Evolutionary conservation across 2,797 vertebrate species (phyloP).

Genomic region (Enteromius unitaeniatus): DNA sequence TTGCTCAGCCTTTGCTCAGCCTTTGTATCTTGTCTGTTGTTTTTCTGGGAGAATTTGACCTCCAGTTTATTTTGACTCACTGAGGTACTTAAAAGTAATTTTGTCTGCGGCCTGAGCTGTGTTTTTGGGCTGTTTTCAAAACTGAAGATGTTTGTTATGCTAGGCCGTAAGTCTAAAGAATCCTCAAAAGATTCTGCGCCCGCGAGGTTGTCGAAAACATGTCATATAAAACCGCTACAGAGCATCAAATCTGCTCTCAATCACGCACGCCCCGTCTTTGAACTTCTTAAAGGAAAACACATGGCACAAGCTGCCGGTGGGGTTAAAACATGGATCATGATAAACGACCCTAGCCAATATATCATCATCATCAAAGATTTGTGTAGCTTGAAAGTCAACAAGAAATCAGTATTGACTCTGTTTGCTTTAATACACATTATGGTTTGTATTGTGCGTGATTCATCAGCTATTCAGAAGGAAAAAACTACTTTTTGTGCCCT

Average conservation of each 20-base stretch:
- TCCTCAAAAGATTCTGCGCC: slow-evolving; percentile 65
- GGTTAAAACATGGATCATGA: slow-evolving; percentile 47
- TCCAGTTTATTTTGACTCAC: slow-evolving; percentile 26
- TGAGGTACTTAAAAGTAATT: slow-evolving; percentile 4
- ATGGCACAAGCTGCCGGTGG: slow-evolving; percentile 64
- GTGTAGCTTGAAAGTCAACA: background rate
- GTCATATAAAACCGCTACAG: slow-evolving; percentile 76
- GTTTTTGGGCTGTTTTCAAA: slow-evolving; percentile 48
- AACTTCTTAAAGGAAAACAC: slow-evolving; percentile 75
- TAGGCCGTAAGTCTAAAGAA: slow-evolving; percentile 65
- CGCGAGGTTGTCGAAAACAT: slow-evolving; percentile 69
- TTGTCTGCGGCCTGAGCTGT: background rate
- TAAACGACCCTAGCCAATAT: background rate
- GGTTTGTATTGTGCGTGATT: background rate
- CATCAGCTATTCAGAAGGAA: background rate
- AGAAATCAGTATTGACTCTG: background rate
- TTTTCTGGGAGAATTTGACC: slow-evolving; percentile 14
- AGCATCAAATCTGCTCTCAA: slow-evolving; percentile 73
- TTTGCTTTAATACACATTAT: background rate
- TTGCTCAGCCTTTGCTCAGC: too few relatives aligned
- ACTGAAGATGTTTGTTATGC: slow-evolving; percentile 69
- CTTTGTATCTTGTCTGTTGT: slow-evolving; percentile 21
- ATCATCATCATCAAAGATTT: background rate
- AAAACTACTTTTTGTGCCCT: background rate
- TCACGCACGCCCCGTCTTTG: slow-evolving; percentile 71